phyloP scores from a whole-genome alignment of 1,140 invertebrate genomes.

The Gerris buenoi region DNA sequence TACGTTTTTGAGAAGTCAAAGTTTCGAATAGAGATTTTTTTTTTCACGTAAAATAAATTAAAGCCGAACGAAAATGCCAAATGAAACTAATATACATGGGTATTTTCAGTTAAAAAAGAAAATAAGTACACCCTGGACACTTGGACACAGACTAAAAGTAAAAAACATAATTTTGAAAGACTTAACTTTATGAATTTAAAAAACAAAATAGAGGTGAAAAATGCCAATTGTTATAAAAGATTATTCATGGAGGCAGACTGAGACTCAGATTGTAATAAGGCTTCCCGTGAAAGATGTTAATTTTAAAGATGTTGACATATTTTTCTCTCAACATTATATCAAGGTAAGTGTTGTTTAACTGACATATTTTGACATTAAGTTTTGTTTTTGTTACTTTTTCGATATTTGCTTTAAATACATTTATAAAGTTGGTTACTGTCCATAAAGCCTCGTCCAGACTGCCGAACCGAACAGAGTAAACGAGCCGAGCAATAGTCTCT shows the following conservation, averaged over 20 bases:
- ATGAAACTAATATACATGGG: too few relatives aligned
- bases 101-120: too few relatives aligned
- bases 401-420: not conserved
- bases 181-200: too few relatives aligned
- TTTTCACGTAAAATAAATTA: too few relatives aligned
- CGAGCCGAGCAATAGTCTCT: not conserved
- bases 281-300: slow-evolving; percentile 38
- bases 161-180: too few relatives aligned
- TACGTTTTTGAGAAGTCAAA: too few relatives aligned
- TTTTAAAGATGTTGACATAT: slow-evolving; percentile 40
- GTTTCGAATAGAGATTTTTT: too few relatives aligned
- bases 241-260: slow-evolving; percentile 49
- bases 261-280: slow-evolving; percentile 36
- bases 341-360: slow-evolving; percentile 36
- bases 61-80: too few relatives aligned
- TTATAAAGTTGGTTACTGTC: not conserved
- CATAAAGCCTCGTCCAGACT: not conserved
- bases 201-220: too few relatives aligned
- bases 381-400: not conserved
- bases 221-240: slow-evolving; percentile 59
- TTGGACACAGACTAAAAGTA: too few relatives aligned
- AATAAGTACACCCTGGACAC: too few relatives aligned
- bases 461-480: not conserved
- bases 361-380: not conserved
- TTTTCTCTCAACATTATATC: slow-evolving; percentile 43